These are phyloP conservation scores for Sebastes hubbsi DNA, from an alignment of 2,797 vertebrate genomes.

Conservation along the genomic window DNA sequence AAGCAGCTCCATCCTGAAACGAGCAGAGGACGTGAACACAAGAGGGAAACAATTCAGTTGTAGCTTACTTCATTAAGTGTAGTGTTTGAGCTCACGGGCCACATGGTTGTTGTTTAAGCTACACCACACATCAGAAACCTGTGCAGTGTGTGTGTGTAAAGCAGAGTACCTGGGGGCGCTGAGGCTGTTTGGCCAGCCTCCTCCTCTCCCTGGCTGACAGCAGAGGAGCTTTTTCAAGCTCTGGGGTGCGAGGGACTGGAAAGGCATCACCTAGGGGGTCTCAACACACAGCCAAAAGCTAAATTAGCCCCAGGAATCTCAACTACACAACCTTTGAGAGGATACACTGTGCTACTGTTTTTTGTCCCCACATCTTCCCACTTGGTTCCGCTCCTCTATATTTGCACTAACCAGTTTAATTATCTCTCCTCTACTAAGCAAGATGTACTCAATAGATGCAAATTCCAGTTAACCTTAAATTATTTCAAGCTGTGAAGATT, in stretches of 20 bases:
- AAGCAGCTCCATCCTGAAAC: slow-evolving; percentile 33
- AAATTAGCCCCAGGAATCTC: neutral
- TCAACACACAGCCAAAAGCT: slow-evolving; percentile 46
- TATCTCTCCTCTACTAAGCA: no score
- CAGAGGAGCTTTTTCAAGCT: slow-evolving; percentile 38
- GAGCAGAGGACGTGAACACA: neutral
- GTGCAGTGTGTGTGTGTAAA: neutral
- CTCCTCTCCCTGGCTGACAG: slow-evolving; percentile 88
- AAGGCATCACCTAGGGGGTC: slow-evolving; percentile 87
- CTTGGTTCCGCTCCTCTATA: no score
- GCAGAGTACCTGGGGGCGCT: slow-evolving; percentile 65
- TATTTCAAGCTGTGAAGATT: no score
- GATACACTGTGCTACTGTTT: no score
- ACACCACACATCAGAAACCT: neutral
- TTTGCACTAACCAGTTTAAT: no score
- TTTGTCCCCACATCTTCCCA: no score
- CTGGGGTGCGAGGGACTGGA: slow-evolving; percentile 71
- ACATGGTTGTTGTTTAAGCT: neutral
- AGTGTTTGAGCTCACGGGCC: neutral
- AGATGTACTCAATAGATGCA: no score
- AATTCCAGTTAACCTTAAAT: no score
- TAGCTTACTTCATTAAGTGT: neutral
- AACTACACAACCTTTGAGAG: no score
- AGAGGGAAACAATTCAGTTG: neutral
- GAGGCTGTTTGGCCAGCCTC: slow-evolving; percentile 78